Evolutionary conservation across 2,888 invertebrate species (phyloP), one percentile per base, ranked within the genome.

Genomic region (Vannuccia rotundouncinata): DNA sequence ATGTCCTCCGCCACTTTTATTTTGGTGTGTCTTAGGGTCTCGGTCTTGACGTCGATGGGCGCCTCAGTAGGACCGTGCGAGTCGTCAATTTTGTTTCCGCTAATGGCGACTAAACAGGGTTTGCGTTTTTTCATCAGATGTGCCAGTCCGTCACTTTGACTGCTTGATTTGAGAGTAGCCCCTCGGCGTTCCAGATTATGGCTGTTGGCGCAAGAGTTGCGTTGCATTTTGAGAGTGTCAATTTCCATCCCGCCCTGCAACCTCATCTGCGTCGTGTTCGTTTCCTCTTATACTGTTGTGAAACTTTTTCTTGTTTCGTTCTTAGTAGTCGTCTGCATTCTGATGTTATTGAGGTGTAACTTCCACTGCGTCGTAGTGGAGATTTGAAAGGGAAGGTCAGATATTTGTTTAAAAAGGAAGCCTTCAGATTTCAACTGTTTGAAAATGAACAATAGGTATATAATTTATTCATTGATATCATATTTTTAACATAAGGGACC

Each of bases 91-190:
- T 66, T 66, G 13, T 17, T 66, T 66, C 25, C 66, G 66, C 66
- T 66, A 66, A 66, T 27, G 66, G 17, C 66, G 66, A 66, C 66
- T 66, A 66, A 66, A 66, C 25, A 66, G 25, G 66, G 66, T 66
- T 66, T 66, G 25, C 66, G 66, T 22, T 22, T 66, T 66, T 66
- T 27, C 25, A 66, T 66, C 25, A 66, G 25, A 22, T 66, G 66
- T 66, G 66, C 25, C 66, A 66, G 66, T 66, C 66, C 66, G 66
- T 27, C 66, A 66, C 66, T 66, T 66, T 66, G 66, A 66, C 25
- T n/a, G 66, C 13, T 22, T 66, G 22, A 66, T 66, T 66, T 17
- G 66, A 66, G 13, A 66, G 25, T 66, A 66, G 66, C 22, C 66
- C 66, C 66, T 66, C 66, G 66, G 66, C 22, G 25, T 66, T 66